Percentiles rank a stretch among this genome's conserved stretches.
These are phyloP conservation scores for Oscheius myriophilus DNA, from an alignment of 2,888 invertebrate genomes.

Conservation along the genomic window DNA sequence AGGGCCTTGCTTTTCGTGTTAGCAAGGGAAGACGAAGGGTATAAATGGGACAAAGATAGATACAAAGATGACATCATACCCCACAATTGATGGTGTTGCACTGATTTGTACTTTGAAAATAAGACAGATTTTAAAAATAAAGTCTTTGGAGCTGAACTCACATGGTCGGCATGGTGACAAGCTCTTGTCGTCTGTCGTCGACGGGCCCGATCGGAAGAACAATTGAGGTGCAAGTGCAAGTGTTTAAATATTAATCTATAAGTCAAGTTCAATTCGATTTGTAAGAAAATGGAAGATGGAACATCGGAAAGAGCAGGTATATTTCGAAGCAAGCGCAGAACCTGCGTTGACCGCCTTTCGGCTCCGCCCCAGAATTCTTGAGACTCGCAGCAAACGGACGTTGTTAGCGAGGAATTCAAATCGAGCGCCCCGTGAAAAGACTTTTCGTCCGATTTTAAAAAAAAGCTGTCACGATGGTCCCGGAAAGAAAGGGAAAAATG, in stretches of 20 bases:
- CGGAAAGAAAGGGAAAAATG: not conserved
- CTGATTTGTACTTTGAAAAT: too few species aligned
- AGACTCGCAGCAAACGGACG: slow-evolving; percentile 32
- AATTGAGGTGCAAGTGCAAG: too few species aligned
- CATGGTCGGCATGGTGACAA: slow-evolving; percentile 28
- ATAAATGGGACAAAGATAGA: too few species aligned
- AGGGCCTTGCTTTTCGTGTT: too few species aligned
- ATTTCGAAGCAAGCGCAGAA: slow-evolving; percentile 15
- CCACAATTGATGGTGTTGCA: too few species aligned
- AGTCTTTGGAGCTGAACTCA: slow-evolving; percentile 27
- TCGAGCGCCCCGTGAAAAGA: slow-evolving; percentile 27
- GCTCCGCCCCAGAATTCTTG: slow-evolving; percentile 31
- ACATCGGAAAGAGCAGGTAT: slow-evolving; percentile 24
- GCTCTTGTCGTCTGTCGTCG: slow-evolving; percentile 16
- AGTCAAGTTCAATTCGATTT: too few species aligned
- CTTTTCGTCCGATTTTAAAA: not conserved
- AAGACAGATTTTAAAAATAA: not conserved
- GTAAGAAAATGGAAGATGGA: too few species aligned
- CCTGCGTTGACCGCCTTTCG: slow-evolving; percentile 29
- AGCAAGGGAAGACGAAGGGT: too few species aligned
- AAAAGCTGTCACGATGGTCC: slow-evolving; percentile 2
- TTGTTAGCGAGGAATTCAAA: slow-evolving; percentile 34
- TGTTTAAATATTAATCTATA: too few species aligned
- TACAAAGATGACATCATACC: too few species aligned
- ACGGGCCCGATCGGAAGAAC: not conserved